Base-by-base conservation (phyloP, 2,888 invertebrate species). In the Xestia c-nigrum region DNA sequence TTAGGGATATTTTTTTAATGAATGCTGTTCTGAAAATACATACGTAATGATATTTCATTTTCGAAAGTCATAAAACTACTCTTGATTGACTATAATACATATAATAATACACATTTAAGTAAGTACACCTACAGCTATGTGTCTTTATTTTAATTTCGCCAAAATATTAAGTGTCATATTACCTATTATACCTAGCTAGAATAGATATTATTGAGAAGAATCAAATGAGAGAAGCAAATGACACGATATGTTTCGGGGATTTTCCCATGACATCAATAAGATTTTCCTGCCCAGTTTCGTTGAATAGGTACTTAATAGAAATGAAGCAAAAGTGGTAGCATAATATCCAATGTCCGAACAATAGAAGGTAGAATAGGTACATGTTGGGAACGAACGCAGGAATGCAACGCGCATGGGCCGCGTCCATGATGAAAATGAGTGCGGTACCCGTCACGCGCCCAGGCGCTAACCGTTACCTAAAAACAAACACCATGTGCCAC, bases 381-480 rank as follows among this genome's bases (percentile, higher is more conserved):
- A 70, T 76, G 85, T 84, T 85, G 81, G 84, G 84, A 88, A 84
- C 88, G 80, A 78, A 81, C 81, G 85, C 88, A 92, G 92, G 94
- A 94, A 95, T 95, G 94, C 94, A 92, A 88, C 81, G 90, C 89
- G 92, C 93, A 93, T 92, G 92, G 92, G 88, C 90, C 81, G 90
- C 84, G 87, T 90, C 85, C 91, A 89, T 92, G 92, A 92, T 93
- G 93, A 93, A 93, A 93, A 93, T 92, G 86, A 92, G 91, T 91
- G 89, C 91, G 85, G 89, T 90, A 91, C 91, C 90, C 94, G 91
- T 93, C 94, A 93, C 91, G 92, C 90, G 86, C 88, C 87, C 88
- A 87, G 85, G 90, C 87, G 85, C 81, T 87, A 88, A 94, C 95
- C 93, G 95, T 94, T 95, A 95, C 82, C 76, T 84, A 72, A 76